Evolutionary conservation across 1,140 invertebrate genomes (phyloP), one percentile per base, ranked within the genome.

Genomic region (Scylla paramamosain): DNA sequence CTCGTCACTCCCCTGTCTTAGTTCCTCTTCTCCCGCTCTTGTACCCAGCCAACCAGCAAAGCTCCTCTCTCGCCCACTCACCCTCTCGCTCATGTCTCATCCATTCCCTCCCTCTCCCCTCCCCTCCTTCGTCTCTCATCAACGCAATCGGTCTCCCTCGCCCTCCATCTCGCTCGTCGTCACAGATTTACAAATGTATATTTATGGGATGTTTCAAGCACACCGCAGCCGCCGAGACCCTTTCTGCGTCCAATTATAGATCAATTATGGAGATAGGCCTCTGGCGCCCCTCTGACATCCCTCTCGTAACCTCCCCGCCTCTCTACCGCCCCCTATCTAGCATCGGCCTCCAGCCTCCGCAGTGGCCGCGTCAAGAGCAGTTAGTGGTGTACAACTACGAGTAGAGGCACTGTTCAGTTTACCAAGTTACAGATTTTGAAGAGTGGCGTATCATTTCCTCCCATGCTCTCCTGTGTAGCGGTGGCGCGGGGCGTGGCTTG

Each of bases 161-260:
- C 29, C 29, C 67, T 39, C 59, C 91, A 67, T 83, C 67, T 32
- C 67, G 7, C 92, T 93, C 92, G 83, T 93, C 92, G 92, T 93
- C 92, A 93, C 59, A 93, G 91, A 93, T 93, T 87, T 93, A 48
- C 92, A 93, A 93, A 93, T 93, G 83, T 93, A 48, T 87, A 93
- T 93, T 93, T 93, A 93, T 93, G 92, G 82, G 92, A 87, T 93
- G 92, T 86, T 86, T 93, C 59, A 93, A 93, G 83, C 82, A 59
- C 39, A 89, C 25, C 87, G 84, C 25, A 28, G 45, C 92, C 45
- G 84, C 6, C 67, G 32, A 84, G 45, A 87, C n/a, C 92, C 91
- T 29, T 87, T 45, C 39, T 59, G n/a, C n/a, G 77, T 93, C 91
- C 92, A 93, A 93, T 93, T 93, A 93, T 87, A 93, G 92, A 93